These are phyloP conservation scores for Stenichneumon culpator DNA, from an alignment of 2,888 invertebrate genomes.

Conservation along the genomic window DNA sequence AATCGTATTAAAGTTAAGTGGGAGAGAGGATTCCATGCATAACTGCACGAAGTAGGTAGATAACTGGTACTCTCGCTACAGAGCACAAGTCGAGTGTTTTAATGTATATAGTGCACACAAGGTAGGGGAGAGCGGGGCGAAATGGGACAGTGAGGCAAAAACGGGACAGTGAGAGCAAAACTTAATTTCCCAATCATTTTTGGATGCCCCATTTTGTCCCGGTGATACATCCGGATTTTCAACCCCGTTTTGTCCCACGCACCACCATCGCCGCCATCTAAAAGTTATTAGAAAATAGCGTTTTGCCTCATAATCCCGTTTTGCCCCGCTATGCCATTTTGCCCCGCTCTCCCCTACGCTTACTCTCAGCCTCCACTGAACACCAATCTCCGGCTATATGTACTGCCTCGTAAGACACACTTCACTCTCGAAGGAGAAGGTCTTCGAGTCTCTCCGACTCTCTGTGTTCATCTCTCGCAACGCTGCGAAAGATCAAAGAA, in stretches of 20 bases:
- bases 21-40: conserved; percentile 24
- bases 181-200: no score
- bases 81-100: not conserved
- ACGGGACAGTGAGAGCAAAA: no score
- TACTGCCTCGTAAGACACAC: conserved; percentile 38
- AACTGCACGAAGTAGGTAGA: conserved; percentile 43
- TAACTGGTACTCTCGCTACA: conserved; percentile 25
- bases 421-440: conserved; percentile 20
- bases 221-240: no score
- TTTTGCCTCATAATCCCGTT: no score
- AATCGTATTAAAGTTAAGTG: conserved; percentile 36
- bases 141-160: no score
- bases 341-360: no score
- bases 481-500: conserved; percentile 60
- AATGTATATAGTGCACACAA: not conserved
- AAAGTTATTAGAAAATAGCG: no score
- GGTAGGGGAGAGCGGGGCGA: no score
- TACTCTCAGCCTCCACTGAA: conserved; percentile 12
- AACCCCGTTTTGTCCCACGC: no score
- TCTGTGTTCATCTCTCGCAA: conserved; percentile 1
- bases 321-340: no score
- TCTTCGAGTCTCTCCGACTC: conserved; percentile 20
- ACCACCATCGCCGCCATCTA: no score
- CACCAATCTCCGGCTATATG: conserved; percentile 12
- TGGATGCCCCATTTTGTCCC: no score